Percentiles rank a stretch among this genome's conserved stretches.
phyloP scores from a whole-genome alignment of 1,140 invertebrate genomes.

The Drosophila novamexicana region DNA sequence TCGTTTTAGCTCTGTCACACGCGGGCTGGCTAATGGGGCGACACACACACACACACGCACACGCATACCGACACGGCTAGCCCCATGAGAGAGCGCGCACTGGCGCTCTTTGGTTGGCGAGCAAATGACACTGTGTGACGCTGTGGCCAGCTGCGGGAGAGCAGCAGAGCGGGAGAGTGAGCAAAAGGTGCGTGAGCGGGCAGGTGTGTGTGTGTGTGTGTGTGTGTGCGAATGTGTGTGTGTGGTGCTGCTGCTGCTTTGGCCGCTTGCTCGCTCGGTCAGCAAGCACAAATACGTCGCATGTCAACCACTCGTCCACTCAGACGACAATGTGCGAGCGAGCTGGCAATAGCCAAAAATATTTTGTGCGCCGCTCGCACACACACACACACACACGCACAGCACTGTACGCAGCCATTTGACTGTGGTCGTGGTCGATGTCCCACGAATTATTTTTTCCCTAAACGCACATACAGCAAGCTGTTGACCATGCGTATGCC shows the following conservation, averaged over 20 bases:
- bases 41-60: conserved; percentile 49
- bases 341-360: conserved; percentile 48
- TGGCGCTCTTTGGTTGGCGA: conserved; percentile 65
- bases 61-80: conserved; percentile 4
- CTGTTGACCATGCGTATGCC: conserved; percentile 28
- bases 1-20: conserved; percentile 76
- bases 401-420: neutral
- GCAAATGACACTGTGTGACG: conserved; percentile 47
- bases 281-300: conserved; percentile 69
- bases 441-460: conserved; percentile 47
- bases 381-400: neutral
- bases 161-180: conserved; percentile 8
- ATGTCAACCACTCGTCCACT: conserved; percentile 77
- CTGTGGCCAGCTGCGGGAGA: conserved; percentile 24
- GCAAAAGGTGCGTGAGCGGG: conserved; percentile 56
- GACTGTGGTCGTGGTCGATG: conserved; percentile 25
- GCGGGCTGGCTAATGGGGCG: conserved; percentile 62
- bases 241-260: conserved; percentile 5
- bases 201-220: conserved; percentile 29
- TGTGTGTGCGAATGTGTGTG: conserved; percentile 10
- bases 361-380: conserved; percentile 27
- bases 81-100: conserved; percentile 42
- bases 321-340: conserved; percentile 71
- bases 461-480: conserved; percentile 8
- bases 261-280: conserved; percentile 48